Percentiles rank a stretch among this genome's conserved stretches.
These are phyloP conservation scores for Hipposideros larvatus DNA, from an alignment of 2,797 vertebrate species.

Conservation along the genomic window DNA sequence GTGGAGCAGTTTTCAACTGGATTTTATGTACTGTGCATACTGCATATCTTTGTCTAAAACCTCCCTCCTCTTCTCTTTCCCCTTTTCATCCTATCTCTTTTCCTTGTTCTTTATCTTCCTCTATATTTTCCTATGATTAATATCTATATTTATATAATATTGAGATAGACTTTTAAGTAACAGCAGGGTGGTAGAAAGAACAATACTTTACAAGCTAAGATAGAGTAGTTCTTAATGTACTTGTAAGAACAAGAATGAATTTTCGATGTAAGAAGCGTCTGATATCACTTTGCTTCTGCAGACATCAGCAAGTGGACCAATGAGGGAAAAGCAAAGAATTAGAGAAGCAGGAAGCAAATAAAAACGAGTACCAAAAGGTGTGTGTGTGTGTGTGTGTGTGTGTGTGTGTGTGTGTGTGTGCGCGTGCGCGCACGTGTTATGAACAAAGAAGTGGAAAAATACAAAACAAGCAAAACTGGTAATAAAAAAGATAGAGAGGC, in stretches of 20 bases:
- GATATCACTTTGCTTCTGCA: not conserved
- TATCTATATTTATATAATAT: not conserved
- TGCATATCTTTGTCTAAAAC: not conserved
- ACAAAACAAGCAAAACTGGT: not conserved
- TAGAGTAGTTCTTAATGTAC: not conserved
- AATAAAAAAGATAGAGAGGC: not conserved
- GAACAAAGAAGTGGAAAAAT: not conserved
- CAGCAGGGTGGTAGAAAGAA: not conserved
- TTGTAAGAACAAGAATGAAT: not conserved
- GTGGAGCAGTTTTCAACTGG: not conserved
- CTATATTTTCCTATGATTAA: not conserved
- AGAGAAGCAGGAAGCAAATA: not conserved
- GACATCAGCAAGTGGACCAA: not conserved
- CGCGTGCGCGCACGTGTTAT: not conserved
- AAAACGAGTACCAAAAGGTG: not conserved
- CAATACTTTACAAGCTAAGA: not conserved
- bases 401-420: not conserved
- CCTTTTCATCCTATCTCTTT: not conserved
- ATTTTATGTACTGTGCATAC: not conserved
- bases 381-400: not conserved
- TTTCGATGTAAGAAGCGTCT: not conserved
- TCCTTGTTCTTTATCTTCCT: not conserved
- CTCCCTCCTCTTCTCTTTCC: not conserved
- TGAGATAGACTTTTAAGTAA: not conserved
- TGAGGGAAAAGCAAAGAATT: not conserved